Evolutionary conservation across 2,797 vertebrate species (phyloP), one percentile per base, ranked within the genome.

Genomic region (Decapterus maruadsi): DNA sequence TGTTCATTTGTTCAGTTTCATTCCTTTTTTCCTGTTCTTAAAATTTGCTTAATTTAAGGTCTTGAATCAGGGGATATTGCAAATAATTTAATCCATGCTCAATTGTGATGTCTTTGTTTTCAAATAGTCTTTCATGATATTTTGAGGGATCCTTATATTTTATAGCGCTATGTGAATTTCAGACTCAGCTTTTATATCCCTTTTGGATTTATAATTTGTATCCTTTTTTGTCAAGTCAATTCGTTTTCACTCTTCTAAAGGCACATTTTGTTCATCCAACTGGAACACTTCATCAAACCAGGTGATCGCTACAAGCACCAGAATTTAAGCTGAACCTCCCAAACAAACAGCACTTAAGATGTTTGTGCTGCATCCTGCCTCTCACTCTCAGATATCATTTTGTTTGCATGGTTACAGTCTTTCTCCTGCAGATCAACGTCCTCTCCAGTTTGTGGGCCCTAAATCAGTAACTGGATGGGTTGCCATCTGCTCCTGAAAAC

Each of bases 401-500:
- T 36, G 62, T 66, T 78, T 78, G 72, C 74, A 59, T 58, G 29
- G 73, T 57, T 62, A 43, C 51, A 34, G 45, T 71, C 12, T 79
- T 67, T 42, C 62, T 29, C 46, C 67, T 54, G 54, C 68, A 76
- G 65, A 78, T 78, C 51, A 75, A 51, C 66, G 50, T 38, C 50
- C 13, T 64, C 38, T 56, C 67, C 55, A 73, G 64, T 70, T 61
- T 69, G 45, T 42, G 58, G 14, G 60, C 22, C 31, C 17, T 67
- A 31, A 80, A 79, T 77, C 66, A 54, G 72, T 20, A 9, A 58
- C 20, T 56, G 56, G 53, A 73, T 77, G 40, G 4, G 59, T 26
- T 22, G 29, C 76, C 71, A 82, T 87, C 77, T 85, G 82, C 78
- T 79, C 77, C 40, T 58, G 51, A 17, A 53, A 68, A 50, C 75